Evolutionary conservation across 2,113 vertebrate genomes (phyloP).

Genomic region (Origma solitaria): DNA sequence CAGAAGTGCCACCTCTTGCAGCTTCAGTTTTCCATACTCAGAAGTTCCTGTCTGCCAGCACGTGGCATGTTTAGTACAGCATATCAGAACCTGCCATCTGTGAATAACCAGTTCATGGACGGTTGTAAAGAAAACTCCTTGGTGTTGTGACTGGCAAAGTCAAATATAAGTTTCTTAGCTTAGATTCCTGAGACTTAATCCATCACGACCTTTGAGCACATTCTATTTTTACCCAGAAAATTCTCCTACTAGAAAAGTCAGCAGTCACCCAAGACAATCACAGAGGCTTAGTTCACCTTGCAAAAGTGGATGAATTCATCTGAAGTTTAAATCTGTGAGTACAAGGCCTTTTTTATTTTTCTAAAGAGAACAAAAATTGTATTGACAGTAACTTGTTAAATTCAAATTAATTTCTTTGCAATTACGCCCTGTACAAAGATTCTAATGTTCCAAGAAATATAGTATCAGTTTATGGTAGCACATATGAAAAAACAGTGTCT

Average conservation of each 20-base stretch:
- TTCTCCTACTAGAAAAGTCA: background rate
- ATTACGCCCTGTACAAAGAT: background rate
- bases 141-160: background rate
- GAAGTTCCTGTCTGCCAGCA: background rate
- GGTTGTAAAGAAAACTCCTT: background rate
- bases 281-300: background rate
- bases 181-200: slow-evolving; percentile 6
- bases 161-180: slow-evolving; percentile 13
- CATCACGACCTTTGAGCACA: background rate
- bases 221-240: slow-evolving; percentile 16
- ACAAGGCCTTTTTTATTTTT: background rate
- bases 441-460: background rate
- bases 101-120: background rate
- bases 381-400: background rate
- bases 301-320: background rate
- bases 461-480: background rate
- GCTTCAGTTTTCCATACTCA: background rate
- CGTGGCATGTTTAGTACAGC: background rate
- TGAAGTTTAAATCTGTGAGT: background rate
- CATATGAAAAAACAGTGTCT: background rate
- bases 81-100: background rate
- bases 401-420: background rate
- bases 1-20: background rate
- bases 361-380: background rate
- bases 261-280: background rate